phyloP scores from a whole-genome alignment of 2,113 vertebrate species.

The Collichthys lucidus region DNA sequence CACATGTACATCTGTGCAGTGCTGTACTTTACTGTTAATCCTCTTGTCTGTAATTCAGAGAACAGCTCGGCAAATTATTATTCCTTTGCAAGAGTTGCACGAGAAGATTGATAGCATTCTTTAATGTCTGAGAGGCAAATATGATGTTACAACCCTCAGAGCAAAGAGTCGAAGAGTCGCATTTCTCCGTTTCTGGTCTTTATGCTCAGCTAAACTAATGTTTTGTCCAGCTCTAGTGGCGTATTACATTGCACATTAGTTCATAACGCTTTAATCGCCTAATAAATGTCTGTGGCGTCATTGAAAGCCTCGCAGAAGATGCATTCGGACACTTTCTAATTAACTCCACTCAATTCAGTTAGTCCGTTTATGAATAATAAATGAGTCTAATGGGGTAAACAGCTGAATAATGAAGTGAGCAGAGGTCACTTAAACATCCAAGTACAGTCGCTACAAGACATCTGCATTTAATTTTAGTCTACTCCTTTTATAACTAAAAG shows the following conservation, averaged over 20 bases:
- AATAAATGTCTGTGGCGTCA: too few species aligned
- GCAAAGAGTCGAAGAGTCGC: too few species aligned
- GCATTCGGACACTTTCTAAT: neutral
- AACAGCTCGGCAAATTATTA: neutral
- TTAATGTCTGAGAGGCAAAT: neutral
- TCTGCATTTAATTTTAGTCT: neutral
- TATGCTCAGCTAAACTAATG: too few species aligned
- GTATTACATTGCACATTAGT: too few species aligned
- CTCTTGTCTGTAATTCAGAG: neutral
- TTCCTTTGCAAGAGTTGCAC: neutral
- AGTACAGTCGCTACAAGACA: neutral
- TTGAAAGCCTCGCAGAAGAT: too few species aligned
- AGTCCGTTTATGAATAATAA: neutral
- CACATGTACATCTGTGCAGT: too few species aligned
- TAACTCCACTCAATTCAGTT: neutral
- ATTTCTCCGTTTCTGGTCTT: too few species aligned
- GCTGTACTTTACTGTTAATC: neutral
- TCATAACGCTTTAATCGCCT: too few species aligned
- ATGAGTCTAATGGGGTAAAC: neutral
- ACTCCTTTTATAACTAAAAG: neutral
- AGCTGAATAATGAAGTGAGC: neutral
- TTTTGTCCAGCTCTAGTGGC: too few species aligned
- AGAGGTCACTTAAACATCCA: neutral
- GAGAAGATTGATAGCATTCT: neutral
- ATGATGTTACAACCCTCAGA: neutral